Percentiles rank a stretch among this genome's conserved stretches.
Evolutionary conservation across 2,888 invertebrate species (phyloP).

Genomic region (Ganaspis brasiliensis): DNA sequence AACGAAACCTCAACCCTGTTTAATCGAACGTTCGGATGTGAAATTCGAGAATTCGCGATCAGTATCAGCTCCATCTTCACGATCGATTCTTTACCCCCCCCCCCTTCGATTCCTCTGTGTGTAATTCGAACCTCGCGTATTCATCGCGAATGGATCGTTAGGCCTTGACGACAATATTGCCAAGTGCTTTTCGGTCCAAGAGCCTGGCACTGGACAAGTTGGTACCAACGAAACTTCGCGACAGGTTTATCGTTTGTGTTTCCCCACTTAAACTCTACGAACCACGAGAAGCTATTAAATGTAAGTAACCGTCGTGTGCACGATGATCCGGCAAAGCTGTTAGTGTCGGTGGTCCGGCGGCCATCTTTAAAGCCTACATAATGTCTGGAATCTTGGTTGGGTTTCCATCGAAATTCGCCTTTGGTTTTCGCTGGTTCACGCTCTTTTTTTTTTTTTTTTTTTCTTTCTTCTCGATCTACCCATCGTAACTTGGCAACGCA

Average conservation of each 20-base stretch:
- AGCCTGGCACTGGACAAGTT: conserved; percentile 16
- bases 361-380: conserved; percentile 16
- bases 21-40: conserved; percentile 30
- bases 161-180: conserved; percentile 22
- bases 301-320: conserved; percentile 31
- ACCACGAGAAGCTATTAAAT: conserved; percentile 29
- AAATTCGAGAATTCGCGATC: conserved; percentile 30
- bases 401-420: conserved; percentile 17
- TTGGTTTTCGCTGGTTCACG: no score
- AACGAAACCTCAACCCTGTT: conserved; percentile 8
- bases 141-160: conserved; percentile 38
- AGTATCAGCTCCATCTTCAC: conserved; percentile 14
- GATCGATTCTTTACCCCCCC: neutral
- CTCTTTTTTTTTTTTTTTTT: no score
- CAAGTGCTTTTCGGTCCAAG: neutral
- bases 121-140: conserved; percentile 38
- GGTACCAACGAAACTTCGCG: conserved; percentile 17
- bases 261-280: conserved; percentile 18
- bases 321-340: conserved; percentile 13
- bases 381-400: conserved; percentile 5
- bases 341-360: conserved; percentile 17
- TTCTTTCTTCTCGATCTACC: neutral
- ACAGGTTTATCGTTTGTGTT: conserved; percentile 31
- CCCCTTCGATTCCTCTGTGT: neutral
- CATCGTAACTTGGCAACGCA: conserved; percentile 39